Percentiles rank a stretch among this genome's conserved stretches.
Evolutionary conservation across 1,140 invertebrate species (phyloP).

Genomic region (Acyrthosiphon pisum): DNA sequence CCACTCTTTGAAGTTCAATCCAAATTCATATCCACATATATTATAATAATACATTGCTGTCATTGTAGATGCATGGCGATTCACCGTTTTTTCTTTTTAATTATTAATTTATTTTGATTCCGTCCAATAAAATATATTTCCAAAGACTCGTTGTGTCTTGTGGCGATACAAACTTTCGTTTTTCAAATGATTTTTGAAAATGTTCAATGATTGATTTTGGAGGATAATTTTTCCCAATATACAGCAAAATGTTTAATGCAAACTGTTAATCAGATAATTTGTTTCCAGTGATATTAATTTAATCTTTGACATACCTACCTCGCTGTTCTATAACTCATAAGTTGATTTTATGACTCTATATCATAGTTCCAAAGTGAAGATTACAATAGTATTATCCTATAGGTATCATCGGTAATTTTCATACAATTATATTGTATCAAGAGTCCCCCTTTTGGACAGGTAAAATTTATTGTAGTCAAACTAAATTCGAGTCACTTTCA

Average conservation of each 20-base stretch:
- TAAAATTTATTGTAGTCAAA: background rate
- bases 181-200: too few relatives aligned
- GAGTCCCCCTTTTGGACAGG: background rate
- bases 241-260: too few relatives aligned
- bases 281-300: background rate
- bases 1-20: background rate
- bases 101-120: too few relatives aligned
- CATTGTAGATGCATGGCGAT: too few relatives aligned
- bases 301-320: background rate
- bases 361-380: background rate
- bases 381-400: background rate
- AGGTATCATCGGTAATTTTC: background rate
- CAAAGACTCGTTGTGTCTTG: too few relatives aligned
- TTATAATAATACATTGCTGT: too few relatives aligned
- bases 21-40: background rate
- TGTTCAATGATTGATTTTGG: too few relatives aligned
- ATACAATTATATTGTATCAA: background rate
- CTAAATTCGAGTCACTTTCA: background rate
- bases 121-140: too few relatives aligned
- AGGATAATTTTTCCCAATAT: too few relatives aligned
- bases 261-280: too few relatives aligned
- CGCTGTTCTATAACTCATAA: background rate
- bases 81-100: too few relatives aligned
- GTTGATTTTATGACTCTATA: background rate
- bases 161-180: too few relatives aligned